A percentile compares a stretch with the other conserved stretches of the same genome.
These are phyloP conservation scores for Drosophila helvetica DNA, from an alignment of 2,888 invertebrate genomes.

Conservation along the genomic window DNA sequence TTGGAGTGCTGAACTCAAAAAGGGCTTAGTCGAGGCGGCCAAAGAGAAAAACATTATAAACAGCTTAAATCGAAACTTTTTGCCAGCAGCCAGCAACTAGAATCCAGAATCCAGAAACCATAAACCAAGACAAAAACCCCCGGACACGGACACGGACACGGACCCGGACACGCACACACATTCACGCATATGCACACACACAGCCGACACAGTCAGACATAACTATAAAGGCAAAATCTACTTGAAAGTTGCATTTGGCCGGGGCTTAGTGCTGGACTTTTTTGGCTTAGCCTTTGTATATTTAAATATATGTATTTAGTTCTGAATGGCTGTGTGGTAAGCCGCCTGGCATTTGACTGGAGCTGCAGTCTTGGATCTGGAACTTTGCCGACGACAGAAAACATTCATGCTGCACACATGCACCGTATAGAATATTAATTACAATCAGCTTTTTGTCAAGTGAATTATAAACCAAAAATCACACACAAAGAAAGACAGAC, in stretches of 20 bases:
- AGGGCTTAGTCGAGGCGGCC: conserved; percentile 40
- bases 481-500: background rate
- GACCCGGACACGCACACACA: background rate
- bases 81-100: conserved; percentile 56
- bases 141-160: conserved; percentile 9
- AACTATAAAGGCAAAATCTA: conserved; percentile 54
- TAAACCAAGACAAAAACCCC: conserved; percentile 69
- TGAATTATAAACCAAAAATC: conserved; percentile 25
- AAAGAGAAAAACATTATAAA: conserved; percentile 60
- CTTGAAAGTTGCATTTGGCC: conserved; percentile 67
- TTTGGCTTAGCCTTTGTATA: conserved; percentile 56
- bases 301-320: conserved; percentile 26
- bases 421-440: conserved; percentile 42
- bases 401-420: conserved; percentile 28
- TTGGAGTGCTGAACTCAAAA: conserved; percentile 30
- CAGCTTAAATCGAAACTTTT: conserved; percentile 64
- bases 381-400: conserved; percentile 53
- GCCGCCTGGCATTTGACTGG: conserved; percentile 28
- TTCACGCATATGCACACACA: background rate
- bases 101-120: conserved; percentile 60
- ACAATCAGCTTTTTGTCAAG: conserved; percentile 32
- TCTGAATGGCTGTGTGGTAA: conserved; percentile 36
- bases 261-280: conserved; percentile 67
- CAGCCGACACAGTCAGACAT: conserved; percentile 17
- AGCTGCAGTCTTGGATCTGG: conserved; percentile 59